Percentiles rank a stretch among this genome's conserved stretches.
phyloP scores from a whole-genome alignment of 2,113 vertebrate species.

The Heterocephalus glaber region DNA sequence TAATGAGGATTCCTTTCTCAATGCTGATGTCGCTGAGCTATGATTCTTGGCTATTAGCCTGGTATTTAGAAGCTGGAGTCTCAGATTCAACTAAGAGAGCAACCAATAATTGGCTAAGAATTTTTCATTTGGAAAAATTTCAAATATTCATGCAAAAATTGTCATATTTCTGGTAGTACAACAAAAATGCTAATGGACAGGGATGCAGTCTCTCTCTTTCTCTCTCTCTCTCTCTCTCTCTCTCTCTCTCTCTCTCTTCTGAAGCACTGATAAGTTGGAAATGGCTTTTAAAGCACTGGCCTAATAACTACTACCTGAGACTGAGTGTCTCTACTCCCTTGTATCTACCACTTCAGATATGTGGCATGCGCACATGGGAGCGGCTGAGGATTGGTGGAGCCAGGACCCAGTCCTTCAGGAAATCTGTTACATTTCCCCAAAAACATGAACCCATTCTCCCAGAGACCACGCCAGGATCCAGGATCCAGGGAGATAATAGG shows the following conservation, averaged over 20 bases:
- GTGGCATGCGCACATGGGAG: accelerated
- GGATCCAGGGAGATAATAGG: background rate
- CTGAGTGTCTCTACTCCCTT: background rate
- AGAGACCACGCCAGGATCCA: background rate
- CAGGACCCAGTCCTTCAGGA: background rate
- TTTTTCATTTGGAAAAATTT: constrained; percentile 52
- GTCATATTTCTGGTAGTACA: constrained; percentile 2
- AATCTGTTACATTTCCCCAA: background rate
- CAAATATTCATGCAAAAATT: constrained; percentile 33
- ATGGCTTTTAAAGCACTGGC: background rate
- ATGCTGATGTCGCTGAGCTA: background rate
- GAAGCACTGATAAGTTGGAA: background rate
- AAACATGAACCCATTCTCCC: background rate
- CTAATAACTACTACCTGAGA: background rate
- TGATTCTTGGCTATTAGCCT: constrained; percentile 17
- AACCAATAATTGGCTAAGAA: constrained; percentile 20
- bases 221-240: background rate
- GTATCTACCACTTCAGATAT: background rate
- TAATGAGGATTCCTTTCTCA: background rate
- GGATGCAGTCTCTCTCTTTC: no score
- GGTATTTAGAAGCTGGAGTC: constrained; percentile 11
- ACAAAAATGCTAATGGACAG: background rate
- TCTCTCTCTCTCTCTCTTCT: background rate
- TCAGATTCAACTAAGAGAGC: constrained; percentile 34
- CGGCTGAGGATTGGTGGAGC: background rate